phyloP scores from a whole-genome alignment of 1,140 invertebrate species.

The Euura lappo region DNA sequence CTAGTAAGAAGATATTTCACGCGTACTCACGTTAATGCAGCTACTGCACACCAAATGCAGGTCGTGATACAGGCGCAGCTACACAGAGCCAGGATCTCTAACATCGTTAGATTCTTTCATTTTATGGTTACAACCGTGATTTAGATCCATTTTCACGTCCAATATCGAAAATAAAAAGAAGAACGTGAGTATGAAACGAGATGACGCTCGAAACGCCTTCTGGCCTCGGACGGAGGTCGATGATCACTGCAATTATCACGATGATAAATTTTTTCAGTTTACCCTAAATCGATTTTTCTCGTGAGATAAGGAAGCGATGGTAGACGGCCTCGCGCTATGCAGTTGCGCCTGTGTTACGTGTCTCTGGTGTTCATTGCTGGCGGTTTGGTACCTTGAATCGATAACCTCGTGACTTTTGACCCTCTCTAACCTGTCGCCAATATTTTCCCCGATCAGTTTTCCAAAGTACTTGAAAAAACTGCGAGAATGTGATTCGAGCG shows the following conservation, averaged over 20 bases:
- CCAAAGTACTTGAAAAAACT: not conserved
- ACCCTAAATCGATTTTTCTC: not conserved
- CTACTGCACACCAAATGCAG: not conserved
- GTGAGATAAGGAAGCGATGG: not conserved
- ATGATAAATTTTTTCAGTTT: not conserved
- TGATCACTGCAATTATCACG: no score
- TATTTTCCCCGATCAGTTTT: not conserved
- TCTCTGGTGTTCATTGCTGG: not conserved
- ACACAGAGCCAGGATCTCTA: not conserved
- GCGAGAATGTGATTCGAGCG: not conserved
- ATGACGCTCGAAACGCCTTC: no score
- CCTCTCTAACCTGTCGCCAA: no score
- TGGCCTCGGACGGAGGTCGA: no score
- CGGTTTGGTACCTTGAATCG: not conserved
- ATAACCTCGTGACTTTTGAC: not conserved
- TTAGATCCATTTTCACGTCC: no score
- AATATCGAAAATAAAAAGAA: no score
- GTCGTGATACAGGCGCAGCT: not conserved
- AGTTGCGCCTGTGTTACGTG: slow-evolving; percentile 11
- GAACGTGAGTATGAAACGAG: no score
- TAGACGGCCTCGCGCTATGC: slow-evolving; percentile 1
- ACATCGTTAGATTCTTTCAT: not conserved
- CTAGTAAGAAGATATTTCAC: not conserved
- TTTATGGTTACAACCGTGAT: no score
- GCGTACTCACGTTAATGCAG: not conserved